These are phyloP conservation scores for Resseliella maxima DNA, from an alignment of 2,888 invertebrate genomes.

Conservation along the genomic window DNA sequence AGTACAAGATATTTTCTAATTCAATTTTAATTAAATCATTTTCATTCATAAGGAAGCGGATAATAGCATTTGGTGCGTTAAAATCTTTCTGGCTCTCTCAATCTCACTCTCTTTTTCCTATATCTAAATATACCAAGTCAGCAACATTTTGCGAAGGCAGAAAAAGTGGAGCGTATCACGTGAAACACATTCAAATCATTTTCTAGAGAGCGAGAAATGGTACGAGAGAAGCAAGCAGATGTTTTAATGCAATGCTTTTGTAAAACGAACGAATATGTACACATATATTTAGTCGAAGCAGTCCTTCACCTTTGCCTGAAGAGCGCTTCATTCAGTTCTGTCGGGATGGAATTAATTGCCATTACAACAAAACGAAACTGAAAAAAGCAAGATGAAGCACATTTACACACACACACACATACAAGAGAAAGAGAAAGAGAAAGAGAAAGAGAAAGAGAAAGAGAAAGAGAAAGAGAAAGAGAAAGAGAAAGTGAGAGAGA, in stretches of 20 bases:
- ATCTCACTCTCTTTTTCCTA: neutral
- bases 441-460: neutral
- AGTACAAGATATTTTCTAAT: constrained; percentile 52
- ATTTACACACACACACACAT: neutral
- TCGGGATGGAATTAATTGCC: constrained; percentile 34
- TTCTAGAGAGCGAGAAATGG: neutral
- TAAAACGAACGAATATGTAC: constrained; percentile 10
- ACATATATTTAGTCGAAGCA: neutral
- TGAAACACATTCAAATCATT: neutral
- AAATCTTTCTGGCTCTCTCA: neutral
- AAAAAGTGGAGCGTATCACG: neutral
- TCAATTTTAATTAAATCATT: constrained; percentile 56
- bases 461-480: neutral
- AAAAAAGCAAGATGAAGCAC: neutral
- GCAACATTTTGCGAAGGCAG: neutral
- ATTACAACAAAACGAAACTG: neutral
- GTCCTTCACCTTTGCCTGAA: neutral
- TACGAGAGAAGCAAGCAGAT: no score
- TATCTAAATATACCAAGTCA: neutral
- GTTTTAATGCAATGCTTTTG: neutral
- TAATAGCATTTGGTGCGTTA: constrained; percentile 45
- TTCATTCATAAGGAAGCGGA: constrained; percentile 42
- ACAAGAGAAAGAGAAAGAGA: neutral
- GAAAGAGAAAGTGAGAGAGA: neutral
- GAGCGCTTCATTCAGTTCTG: constrained; percentile 10